phyloP scores from a whole-genome alignment of 2,113 vertebrate species.

The Boleophthalmus pectinirostris region DNA sequence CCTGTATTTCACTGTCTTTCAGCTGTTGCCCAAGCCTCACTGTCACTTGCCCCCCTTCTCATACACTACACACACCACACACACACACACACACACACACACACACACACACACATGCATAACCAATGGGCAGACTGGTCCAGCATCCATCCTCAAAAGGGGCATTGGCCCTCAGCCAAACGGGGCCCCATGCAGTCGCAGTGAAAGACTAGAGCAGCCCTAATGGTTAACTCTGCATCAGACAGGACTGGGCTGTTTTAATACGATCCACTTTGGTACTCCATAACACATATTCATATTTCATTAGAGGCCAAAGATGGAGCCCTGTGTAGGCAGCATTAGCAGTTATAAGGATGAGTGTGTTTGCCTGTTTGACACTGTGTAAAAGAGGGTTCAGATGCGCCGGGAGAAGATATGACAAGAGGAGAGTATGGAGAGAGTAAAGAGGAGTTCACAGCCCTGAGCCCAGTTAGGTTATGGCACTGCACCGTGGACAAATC shows the following conservation, averaged over 20 bases:
- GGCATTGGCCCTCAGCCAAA: slow-evolving; percentile 67
- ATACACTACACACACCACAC: slow-evolving; percentile 19
- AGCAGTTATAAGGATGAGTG: slow-evolving; percentile 68
- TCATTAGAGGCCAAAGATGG: slow-evolving; percentile 68
- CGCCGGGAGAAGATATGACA: slow-evolving; percentile 26
- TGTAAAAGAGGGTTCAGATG: slow-evolving; percentile 67
- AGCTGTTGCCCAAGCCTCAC: slow-evolving; percentile 74
- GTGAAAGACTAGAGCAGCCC: slow-evolving; percentile 64
- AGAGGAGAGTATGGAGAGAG: slow-evolving; percentile 21
- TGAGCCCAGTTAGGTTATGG: slow-evolving; percentile 62
- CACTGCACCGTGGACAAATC: slow-evolving; percentile 69
- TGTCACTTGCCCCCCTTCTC: slow-evolving; percentile 59
- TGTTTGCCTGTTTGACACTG: slow-evolving; percentile 74
- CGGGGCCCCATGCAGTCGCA: slow-evolving; percentile 36
- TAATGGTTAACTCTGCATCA: slow-evolving; percentile 68
- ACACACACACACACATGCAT: slow-evolving; percentile 44
- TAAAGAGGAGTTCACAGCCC: slow-evolving; percentile 50
- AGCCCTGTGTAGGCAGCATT: slow-evolving; percentile 57
- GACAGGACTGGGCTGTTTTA: slow-evolving; percentile 45
- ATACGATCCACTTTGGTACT: slow-evolving; percentile 70
- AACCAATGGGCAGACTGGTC: slow-evolving; percentile 58
- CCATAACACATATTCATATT: slow-evolving; percentile 67
- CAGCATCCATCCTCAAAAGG: slow-evolving; percentile 60
- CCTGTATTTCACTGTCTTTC: slow-evolving; percentile 57
- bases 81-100: slow-evolving; percentile 12